Evolutionary conservation across 2,888 invertebrate species (phyloP).

Genomic region (Drosophila leonis): DNA sequence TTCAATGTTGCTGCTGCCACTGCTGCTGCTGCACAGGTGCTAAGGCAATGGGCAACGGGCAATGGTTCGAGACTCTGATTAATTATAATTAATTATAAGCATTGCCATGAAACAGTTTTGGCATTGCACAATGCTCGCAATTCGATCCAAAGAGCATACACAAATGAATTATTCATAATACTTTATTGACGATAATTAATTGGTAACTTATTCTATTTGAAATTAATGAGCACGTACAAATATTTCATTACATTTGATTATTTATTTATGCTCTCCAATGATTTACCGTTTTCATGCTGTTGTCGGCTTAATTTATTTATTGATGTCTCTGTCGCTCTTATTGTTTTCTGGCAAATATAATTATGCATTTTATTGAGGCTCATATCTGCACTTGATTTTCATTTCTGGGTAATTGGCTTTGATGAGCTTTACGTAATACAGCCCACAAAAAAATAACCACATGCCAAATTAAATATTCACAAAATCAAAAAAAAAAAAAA

Average conservation of each 20-base stretch:
- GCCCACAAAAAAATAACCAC: background rate
- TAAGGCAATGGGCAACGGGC: background rate
- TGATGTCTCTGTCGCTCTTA: background rate
- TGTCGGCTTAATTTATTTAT: conserved; percentile 2
- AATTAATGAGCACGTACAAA: conserved; percentile 19
- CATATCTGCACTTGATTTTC: conserved; percentile 16
- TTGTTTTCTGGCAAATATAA: background rate
- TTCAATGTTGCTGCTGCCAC: background rate
- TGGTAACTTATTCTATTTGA: conserved; percentile 41
- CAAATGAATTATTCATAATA: conserved; percentile 26
- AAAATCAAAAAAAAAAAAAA: conserved; percentile 5
- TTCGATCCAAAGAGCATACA: conserved; percentile 1
- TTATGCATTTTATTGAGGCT: conserved; percentile 1
- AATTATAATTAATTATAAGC: conserved; percentile 36
- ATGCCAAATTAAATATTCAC: conserved; percentile 8
- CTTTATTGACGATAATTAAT: conserved; percentile 12
- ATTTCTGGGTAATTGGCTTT: conserved; percentile 18
- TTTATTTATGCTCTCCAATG: conserved; percentile 8
- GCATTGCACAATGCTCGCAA: conserved; percentile 6
- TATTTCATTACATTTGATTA: conserved; percentile 22
- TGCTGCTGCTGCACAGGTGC: conserved; percentile 7
- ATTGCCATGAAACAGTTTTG: conserved; percentile 12
- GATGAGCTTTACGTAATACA: conserved; percentile 16
- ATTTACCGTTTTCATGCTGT: background rate
- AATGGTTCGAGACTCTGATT: background rate